Evolutionary conservation across 2,888 invertebrate species (phyloP).

Genomic region (Neocrepidodera transversa): DNA sequence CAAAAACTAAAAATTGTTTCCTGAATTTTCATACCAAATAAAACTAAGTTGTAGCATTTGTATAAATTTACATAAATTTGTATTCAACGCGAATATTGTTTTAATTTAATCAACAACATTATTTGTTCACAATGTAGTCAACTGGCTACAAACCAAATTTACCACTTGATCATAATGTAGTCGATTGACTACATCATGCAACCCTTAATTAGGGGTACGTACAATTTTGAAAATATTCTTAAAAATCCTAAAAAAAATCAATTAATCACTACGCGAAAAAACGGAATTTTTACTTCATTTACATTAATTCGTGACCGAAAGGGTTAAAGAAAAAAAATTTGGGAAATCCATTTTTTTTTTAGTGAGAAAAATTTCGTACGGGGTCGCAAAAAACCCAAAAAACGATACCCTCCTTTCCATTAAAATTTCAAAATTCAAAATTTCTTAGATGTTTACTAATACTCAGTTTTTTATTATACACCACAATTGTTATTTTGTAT

Average conservation of each 20-base stretch:
- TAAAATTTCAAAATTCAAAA: no score
- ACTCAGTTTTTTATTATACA: no score
- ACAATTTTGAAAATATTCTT: constrained; percentile 8
- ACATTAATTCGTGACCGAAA: constrained; percentile 2
- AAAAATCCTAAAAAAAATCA: constrained; percentile 5
- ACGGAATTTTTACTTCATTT: constrained; percentile 7
- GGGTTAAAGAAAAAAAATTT: no score
- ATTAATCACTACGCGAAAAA: constrained; percentile 3
- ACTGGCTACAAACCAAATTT: neutral
- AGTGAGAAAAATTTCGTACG: no score
- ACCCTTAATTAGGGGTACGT: constrained; percentile 8
- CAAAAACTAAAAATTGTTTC: constrained; percentile 13
- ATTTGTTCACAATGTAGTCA: constrained; percentile 4
- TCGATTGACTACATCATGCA: constrained; percentile 1
- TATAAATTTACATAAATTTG: neutral
- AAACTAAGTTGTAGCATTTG: constrained; percentile 1
- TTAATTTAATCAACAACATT: neutral
- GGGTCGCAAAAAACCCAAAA: no score
- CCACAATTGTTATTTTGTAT: no score
- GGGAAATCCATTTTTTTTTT: no score
- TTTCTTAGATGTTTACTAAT: no score
- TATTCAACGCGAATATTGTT: neutral
- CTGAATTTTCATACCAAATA: constrained; percentile 7
- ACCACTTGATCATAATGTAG: constrained; percentile 1
- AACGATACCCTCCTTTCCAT: no score